A percentile compares a stretch with the other conserved stretches of the same genome.
These are phyloP conservation scores for Hyphantria cunea DNA, from an alignment of 1,140 invertebrate genomes.

Conservation along the genomic window DNA sequence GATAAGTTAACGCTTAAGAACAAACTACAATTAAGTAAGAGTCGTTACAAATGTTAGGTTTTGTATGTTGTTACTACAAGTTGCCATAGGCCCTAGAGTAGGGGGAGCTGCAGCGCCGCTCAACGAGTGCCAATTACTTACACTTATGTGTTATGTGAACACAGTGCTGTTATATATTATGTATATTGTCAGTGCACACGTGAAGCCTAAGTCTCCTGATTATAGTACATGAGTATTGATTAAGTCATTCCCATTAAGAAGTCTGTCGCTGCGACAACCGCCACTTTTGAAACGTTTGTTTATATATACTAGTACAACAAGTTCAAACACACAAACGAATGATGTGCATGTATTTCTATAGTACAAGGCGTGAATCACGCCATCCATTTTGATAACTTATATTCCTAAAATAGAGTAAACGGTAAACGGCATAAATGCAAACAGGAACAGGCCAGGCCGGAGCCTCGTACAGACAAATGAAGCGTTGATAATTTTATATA, in stretches of 20 bases:
- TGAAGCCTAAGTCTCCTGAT: background rate
- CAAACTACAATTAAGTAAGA: constrained; percentile 12
- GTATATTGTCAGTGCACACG: background rate
- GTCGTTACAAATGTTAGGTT: constrained; percentile 15
- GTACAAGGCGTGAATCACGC: no score
- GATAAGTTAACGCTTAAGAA: background rate
- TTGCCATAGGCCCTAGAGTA: constrained; percentile 11
- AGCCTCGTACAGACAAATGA: no score
- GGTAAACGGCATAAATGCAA: background rate
- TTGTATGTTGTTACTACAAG: constrained; percentile 29
- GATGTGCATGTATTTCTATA: no score
- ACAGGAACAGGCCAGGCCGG: background rate
- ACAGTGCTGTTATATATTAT: background rate
- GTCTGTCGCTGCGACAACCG: no score
- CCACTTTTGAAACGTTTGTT: no score
- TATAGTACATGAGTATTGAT: no score
- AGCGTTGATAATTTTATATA: constrained; percentile 18
- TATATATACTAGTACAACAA: no score
- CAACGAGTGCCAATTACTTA: constrained; percentile 4
- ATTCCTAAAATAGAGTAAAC: no score
- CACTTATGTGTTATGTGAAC: background rate
- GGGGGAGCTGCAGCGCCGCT: background rate
- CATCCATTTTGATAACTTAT: no score
- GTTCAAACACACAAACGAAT: no score
- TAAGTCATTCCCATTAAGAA: no score